These are phyloP conservation scores for Orthonyx spaldingii DNA, from an alignment of 2,113 vertebrate species.

Conservation along the genomic window DNA sequence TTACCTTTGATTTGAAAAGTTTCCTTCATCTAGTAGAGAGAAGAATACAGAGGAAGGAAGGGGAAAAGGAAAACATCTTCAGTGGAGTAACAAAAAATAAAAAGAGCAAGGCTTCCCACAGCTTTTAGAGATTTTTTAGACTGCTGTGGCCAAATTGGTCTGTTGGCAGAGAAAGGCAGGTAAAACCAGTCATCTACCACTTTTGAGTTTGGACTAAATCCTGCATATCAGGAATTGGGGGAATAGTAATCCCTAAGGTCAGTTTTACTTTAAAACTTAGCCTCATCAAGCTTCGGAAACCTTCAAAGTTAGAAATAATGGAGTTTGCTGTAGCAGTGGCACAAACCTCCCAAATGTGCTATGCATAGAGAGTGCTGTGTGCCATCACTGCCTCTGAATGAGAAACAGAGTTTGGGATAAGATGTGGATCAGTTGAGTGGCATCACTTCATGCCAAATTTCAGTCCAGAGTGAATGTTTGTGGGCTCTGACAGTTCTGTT, in stretches of 20 bases:
- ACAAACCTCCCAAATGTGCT: not conserved
- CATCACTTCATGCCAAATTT: slow-evolving; percentile 22
- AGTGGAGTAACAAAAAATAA: not conserved
- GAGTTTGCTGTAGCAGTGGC: not conserved
- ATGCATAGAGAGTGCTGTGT: not conserved
- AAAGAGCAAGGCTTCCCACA: not conserved
- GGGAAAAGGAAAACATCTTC: not conserved
- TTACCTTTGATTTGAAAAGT: not conserved
- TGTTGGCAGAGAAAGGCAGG: not conserved
- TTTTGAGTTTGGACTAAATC: not conserved
- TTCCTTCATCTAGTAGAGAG: not conserved
- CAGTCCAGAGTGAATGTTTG: not conserved
- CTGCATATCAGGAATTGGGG: not conserved
- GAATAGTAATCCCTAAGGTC: not conserved
- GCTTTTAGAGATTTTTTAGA: not conserved
- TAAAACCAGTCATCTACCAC: not conserved
- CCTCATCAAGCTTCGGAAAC: not conserved
- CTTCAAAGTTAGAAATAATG: not conserved
- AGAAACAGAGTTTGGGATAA: not conserved
- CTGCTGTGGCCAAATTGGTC: not conserved
- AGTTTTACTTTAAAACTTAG: not conserved
- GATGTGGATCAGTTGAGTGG: not conserved
- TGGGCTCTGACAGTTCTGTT: slow-evolving; percentile 21
- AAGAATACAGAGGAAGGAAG: not conserved
- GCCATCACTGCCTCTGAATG: not conserved